These are phyloP conservation scores for Cheilosia scutellata DNA, from an alignment of 2,888 invertebrate species.

Conservation along the genomic window DNA sequence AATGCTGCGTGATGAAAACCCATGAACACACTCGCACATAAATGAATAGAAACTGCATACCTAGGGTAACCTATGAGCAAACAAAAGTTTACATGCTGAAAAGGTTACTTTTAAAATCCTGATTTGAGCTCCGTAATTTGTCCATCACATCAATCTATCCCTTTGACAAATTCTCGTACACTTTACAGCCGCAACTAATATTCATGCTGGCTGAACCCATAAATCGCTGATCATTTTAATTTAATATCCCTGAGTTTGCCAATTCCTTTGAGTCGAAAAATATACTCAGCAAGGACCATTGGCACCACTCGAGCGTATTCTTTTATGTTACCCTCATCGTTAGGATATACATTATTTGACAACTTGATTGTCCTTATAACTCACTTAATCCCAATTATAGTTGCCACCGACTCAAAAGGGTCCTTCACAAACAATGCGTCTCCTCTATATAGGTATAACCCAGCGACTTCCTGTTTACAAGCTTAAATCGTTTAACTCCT, in stretches of 20 bases:
- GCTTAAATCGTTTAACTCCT: slow-evolving; percentile 51
- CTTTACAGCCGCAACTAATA: too few species aligned
- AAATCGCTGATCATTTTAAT: neutral
- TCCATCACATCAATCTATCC: too few species aligned
- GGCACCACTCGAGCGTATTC: neutral
- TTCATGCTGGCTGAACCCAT: too few species aligned
- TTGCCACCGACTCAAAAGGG: slow-evolving; percentile 4
- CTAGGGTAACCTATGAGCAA: too few species aligned
- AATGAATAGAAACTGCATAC: too few species aligned
- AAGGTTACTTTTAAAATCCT: too few species aligned
- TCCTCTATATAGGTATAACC: neutral
- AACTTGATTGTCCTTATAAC: slow-evolving; percentile 34
- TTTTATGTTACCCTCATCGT: neutral
- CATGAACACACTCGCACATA: too few species aligned
- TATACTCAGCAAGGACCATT: neutral
- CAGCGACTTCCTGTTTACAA: slow-evolving; percentile 40
- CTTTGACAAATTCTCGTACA: too few species aligned
- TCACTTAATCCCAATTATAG: slow-evolving; percentile 60
- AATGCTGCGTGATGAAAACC: too few species aligned
- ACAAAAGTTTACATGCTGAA: too few species aligned
- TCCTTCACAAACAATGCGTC: slow-evolving; percentile 30
- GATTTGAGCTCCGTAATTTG: too few species aligned
- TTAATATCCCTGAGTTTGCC: neutral
- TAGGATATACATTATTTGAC: neutral
- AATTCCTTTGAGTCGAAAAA: neutral